Conservation (phyloP, 1,140 invertebrate species). For the Ostrea denselamellosa region DNA sequence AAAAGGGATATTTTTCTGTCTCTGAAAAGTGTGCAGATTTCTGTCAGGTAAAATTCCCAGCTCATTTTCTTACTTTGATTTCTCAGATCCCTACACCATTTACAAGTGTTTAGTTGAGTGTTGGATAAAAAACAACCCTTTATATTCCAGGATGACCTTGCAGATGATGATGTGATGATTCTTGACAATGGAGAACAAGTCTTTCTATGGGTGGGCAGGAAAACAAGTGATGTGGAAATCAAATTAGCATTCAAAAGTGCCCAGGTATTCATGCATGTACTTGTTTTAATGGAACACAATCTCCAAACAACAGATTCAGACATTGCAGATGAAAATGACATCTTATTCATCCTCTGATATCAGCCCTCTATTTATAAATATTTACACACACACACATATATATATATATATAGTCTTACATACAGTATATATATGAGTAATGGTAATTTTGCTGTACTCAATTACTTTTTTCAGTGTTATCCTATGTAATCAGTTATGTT, state of each 20-base stretch:
- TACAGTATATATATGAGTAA: too few species aligned
- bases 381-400: too few species aligned
- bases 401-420: too few species aligned
- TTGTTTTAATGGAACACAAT: neutral
- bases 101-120: neutral
- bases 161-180: conserved; percentile 99
- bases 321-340: too few species aligned
- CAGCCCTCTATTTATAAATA: too few species aligned
- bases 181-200: conserved; percentile 98
- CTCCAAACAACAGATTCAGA: too few species aligned
- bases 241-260: conserved; percentile 99
- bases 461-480: too few species aligned
- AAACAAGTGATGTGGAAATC: conserved; percentile 98
- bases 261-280: conserved; percentile 84
- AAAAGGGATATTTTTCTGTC: conserved; percentile 99
- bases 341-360: too few species aligned
- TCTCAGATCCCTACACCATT: neutral
- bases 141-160: conserved; percentile 92
- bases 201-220: conserved; percentile 97
- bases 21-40: conserved; percentile 99
- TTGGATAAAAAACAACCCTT: neutral
- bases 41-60: conserved; percentile 88
- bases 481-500: too few species aligned
- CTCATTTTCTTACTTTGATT: neutral
- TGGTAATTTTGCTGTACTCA: too few species aligned